These are phyloP conservation scores for Allygus modestus DNA, from an alignment of 2,888 invertebrate species.

Conservation along the genomic window DNA sequence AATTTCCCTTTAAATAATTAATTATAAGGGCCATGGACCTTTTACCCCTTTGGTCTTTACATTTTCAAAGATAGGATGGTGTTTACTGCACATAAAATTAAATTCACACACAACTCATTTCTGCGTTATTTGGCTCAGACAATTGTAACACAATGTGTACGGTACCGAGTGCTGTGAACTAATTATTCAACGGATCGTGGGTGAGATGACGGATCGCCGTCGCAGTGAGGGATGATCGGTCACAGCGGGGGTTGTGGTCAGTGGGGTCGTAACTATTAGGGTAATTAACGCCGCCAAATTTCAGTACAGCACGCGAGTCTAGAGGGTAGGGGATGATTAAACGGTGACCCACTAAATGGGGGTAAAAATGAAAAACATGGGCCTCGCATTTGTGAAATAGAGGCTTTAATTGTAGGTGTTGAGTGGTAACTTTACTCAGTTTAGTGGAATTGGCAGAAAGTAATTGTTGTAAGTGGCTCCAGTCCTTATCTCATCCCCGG, in stretches of 20 bases:
- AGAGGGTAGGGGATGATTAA: background rate
- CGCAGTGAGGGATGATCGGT: background rate
- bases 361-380: background rate
- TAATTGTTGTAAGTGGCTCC: background rate
- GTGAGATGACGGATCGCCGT: background rate
- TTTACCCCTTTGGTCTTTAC: no score
- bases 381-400: conserved; percentile 4
- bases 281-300: conserved; percentile 1
- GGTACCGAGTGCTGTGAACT: no score
- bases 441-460: background rate
- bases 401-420: no score
- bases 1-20: no score
- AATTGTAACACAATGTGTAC: no score
- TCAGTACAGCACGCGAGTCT: background rate
- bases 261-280: background rate
- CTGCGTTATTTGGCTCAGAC: no score
- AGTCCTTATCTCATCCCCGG: background rate
- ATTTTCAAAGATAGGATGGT: no score
- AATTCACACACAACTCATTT: no score
- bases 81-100: no score
- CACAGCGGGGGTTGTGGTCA: background rate
- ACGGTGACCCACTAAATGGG: background rate
- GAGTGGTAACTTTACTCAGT: background rate
- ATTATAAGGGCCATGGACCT: no score
- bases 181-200: background rate